These are phyloP conservation scores for Meloidogyne exigua DNA, from an alignment of 1,140 invertebrate species.

Conservation along the genomic window DNA sequence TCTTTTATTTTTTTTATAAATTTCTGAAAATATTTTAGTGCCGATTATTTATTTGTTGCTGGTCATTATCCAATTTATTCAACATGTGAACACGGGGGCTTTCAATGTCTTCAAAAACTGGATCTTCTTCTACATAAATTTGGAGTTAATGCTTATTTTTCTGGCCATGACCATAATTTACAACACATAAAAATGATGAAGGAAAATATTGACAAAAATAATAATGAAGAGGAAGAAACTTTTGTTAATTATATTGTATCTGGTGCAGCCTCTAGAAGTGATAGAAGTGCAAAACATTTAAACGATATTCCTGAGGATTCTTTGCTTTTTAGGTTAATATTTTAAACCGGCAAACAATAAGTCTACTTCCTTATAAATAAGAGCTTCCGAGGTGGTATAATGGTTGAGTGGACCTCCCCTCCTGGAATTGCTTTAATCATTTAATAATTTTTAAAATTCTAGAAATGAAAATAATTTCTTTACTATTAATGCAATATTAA, in stretches of 20 bases:
- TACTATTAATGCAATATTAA: no score
- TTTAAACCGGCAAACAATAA: no score
- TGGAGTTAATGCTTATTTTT: conserved; percentile 66
- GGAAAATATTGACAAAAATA: neutral
- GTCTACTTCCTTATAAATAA: no score
- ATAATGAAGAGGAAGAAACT: conserved; percentile 42
- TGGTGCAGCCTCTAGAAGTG: conserved; percentile 55
- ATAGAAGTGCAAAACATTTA: conserved; percentile 41
- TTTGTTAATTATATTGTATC: conserved; percentile 53
- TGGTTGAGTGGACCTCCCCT: no score
- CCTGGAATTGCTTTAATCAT: no score
- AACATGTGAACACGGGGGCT: conserved; percentile 66
- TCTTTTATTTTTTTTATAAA: neutral
- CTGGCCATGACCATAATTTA: conserved; percentile 67
- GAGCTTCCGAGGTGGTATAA: no score
- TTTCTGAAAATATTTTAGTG: conserved; percentile 62
- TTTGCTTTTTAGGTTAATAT: conserved; percentile 34
- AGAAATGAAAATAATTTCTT: no score
- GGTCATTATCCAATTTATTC: conserved; percentile 69
- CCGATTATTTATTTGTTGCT: conserved; percentile 67
- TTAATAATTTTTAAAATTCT: no score
- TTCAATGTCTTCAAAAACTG: conserved; percentile 65
- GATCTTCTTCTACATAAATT: conserved; percentile 66
- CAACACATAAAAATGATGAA: conserved; percentile 43
- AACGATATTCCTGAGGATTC: conserved; percentile 30